Conservation (phyloP, 2,888 invertebrate species). For the Sturmia bella region DNA sequence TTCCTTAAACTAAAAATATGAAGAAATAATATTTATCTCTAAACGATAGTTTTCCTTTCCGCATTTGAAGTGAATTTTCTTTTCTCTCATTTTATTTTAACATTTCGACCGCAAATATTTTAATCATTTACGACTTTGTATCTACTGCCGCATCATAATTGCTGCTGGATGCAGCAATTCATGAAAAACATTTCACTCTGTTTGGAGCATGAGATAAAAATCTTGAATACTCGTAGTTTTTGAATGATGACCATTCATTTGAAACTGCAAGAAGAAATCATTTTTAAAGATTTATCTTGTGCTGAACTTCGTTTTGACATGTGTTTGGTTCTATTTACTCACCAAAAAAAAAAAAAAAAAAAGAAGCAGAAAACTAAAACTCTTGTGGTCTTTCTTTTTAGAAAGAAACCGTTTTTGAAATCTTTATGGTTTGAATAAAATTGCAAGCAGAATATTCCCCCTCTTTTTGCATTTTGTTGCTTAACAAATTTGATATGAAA, state of each 20-base stretch:
- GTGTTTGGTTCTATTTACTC: constrained; percentile 25
- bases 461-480: not conserved
- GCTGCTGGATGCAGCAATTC: constrained; percentile 14
- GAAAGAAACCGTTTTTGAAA: constrained; percentile 25
- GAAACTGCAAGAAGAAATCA: constrained; percentile 21
- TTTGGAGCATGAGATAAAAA: constrained; percentile 11
- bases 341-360: constrained; percentile 2
- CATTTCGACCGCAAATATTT: constrained; percentile 57
- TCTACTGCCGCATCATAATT: constrained; percentile 26
- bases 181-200: constrained; percentile 26
- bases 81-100: too few relatives aligned
- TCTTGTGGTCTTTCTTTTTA: not conserved
- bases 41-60: constrained; percentile 4
- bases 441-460: not conserved
- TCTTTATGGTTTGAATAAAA: constrained; percentile 6
- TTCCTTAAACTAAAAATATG: not conserved
- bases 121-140: constrained; percentile 33
- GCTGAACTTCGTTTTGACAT: constrained; percentile 39
- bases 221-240: constrained; percentile 25
- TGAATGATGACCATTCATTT: constrained; percentile 56
- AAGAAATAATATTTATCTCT: constrained; percentile 16
- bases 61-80: constrained; percentile 24
- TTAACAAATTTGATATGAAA: constrained; percentile 3
- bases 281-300: constrained; percentile 4
- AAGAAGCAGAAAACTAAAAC: constrained; percentile 16